Evolutionary conservation across 2,113 vertebrate genomes (phyloP), one percentile per base, ranked within the genome.

Genomic region (Pipa parva): DNA sequence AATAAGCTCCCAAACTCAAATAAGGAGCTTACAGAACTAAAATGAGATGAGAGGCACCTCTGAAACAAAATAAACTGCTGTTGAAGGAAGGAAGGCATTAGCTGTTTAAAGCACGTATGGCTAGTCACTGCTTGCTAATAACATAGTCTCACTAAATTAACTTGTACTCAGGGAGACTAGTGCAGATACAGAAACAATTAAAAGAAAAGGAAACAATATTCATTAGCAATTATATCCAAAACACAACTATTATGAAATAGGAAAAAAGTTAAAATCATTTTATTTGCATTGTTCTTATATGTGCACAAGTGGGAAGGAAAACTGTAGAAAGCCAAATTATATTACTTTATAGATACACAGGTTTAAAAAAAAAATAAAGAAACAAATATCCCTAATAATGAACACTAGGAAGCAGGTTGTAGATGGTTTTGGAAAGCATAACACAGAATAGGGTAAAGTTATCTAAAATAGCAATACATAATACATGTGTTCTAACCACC

Each of bases 251-350:
- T 80, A 87, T 78, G 77, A 86, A 87, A 74, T 86, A 80, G 73
- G 39, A 51, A 60, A 83, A 88, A 82, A 83, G 71, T 71, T 89
- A 83, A 78, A 81, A 84, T 83, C 80, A 80, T 78, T 81, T 84
- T 86, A 83, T 85, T 85, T 85, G 83, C 81, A 83, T 85, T 84
- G 78, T 75, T 80, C 83, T 84, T 83, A 83, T 85, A 85, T 79
- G 83, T 86, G 87, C 82, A 86, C 80, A 85, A 74, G 77, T 70
- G 57, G 66, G 36, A 59, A 42, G 29, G 26, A 25, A 26, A 65
- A 48, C 28, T 42, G 21, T 11, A 57, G 6, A 21, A 36, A 29
- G 26, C 17, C 15, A 29, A 37, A 22, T 36, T 36, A 33, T 29
- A 58, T 58, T 58, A 77, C 72, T 76, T 75, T 77, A 74, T 78